Conservation (phyloP, 1,140 invertebrate species). For the Eurosta solidaginis region DNA sequence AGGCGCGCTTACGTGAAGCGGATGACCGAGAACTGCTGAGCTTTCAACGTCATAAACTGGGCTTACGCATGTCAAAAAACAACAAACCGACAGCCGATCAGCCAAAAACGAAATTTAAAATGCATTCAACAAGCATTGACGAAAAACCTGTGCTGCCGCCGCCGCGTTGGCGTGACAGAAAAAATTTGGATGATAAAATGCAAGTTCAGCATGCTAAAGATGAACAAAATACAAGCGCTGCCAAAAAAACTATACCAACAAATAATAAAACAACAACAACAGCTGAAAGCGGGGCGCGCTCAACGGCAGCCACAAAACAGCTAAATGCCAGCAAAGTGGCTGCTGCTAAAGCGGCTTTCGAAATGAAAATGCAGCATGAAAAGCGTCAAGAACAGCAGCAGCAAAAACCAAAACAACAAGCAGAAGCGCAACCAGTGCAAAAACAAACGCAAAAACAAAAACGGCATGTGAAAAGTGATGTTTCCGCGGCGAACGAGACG, state of each 20-base stretch:
- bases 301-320: neutral
- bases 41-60: neutral
- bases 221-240: slow-evolving; percentile 40
- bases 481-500: too few species aligned
- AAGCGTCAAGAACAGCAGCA: neutral
- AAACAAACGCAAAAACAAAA: neutral
- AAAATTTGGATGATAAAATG: neutral
- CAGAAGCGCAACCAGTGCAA: slow-evolving; percentile 30
- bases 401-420: slow-evolving; percentile 30
- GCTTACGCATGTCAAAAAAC: neutral
- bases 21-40: neutral
- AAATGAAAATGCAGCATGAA: neutral
- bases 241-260: slow-evolving; percentile 45
- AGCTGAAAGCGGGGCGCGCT: neutral
- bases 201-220: slow-evolving; percentile 29
- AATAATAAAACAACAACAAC: slow-evolving; percentile 41
- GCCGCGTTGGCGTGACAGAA: slow-evolving; percentile 46
- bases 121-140: neutral
- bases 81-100: neutral
- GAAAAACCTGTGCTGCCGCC: slow-evolving; percentile 42
- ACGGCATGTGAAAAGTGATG: too few species aligned
- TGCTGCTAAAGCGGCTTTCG: neutral
- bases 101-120: neutral
- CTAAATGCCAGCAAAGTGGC: neutral
- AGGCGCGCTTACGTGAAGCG: neutral